Evolutionary conservation across 2,888 invertebrate genomes (phyloP).

Genomic region (Sicus ferrugineus): DNA sequence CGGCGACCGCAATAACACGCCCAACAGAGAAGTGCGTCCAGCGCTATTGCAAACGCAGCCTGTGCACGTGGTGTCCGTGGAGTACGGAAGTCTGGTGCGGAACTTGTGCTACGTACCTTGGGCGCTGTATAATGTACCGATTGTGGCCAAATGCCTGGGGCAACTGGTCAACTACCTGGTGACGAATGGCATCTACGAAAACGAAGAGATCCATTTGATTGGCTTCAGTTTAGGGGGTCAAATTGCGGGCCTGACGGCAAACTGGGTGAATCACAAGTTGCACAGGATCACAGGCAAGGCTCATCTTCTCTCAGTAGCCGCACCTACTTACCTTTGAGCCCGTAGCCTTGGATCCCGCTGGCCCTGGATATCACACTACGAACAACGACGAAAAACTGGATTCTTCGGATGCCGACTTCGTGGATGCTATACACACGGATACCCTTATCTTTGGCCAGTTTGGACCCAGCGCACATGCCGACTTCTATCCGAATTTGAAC

Average conservation of each 20-base stretch:
- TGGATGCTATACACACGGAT: conserved; percentile 74
- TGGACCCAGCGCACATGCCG: conserved; percentile 67
- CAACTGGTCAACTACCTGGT: conserved; percentile 68
- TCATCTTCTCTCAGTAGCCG: neutral
- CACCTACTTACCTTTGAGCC: neutral
- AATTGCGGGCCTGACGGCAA: conserved; percentile 67
- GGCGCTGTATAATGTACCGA: conserved; percentile 68
- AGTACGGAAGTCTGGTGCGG: conserved; percentile 69
- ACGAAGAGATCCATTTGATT: conserved; percentile 68
- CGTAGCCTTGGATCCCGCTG: conserved; percentile 72
- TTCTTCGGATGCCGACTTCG: conserved; percentile 68
- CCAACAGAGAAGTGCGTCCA: conserved; percentile 71
- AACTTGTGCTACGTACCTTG: conserved; percentile 70
- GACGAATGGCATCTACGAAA: conserved; percentile 57
- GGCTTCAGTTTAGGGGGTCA: conserved; percentile 75
- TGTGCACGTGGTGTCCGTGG: conserved; percentile 71
- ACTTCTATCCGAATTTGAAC: conserved; percentile 71
- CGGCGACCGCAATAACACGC: conserved; percentile 68
- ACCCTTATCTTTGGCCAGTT: conserved; percentile 68
- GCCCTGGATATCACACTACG: conserved; percentile 69
- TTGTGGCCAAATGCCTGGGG: conserved; percentile 70
- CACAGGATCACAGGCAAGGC: conserved; percentile 68
- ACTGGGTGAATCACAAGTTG: conserved; percentile 65
- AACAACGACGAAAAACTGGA: conserved; percentile 67
- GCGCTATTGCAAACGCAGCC: conserved; percentile 68